phyloP scores from a whole-genome alignment of 1,140 invertebrate genomes.

The Scaptodrosophila lebanonensis region DNA sequence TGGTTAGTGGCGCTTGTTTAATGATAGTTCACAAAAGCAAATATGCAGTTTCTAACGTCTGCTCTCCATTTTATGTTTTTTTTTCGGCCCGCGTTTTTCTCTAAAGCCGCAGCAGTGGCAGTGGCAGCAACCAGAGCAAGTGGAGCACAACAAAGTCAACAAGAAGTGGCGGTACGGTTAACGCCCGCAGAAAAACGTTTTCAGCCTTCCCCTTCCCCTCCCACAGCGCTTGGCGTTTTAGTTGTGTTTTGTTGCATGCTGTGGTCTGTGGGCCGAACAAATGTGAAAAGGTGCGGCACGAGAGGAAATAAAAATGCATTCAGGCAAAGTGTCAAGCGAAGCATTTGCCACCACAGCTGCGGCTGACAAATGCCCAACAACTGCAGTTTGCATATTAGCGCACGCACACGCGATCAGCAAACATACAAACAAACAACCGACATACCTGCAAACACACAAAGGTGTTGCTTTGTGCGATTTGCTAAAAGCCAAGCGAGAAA shows the following conservation, averaged over 20 bases:
- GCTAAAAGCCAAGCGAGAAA: too few species aligned
- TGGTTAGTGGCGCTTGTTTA: constrained; percentile 45
- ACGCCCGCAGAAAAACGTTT: constrained; percentile 57
- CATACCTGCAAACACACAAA: too few species aligned
- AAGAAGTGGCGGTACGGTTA: constrained; percentile 55
- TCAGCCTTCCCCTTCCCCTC: not conserved
- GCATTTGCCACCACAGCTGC: too few species aligned
- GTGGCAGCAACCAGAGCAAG: constrained; percentile 68
- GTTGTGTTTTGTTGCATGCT: too few species aligned
- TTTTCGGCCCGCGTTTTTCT: constrained; percentile 13
- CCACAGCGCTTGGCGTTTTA: too few species aligned
- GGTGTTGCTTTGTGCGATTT: too few species aligned
- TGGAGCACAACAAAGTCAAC: constrained; percentile 71
- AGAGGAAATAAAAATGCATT: constrained; percentile 2
- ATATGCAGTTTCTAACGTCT: constrained; percentile 34
- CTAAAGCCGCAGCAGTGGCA: constrained; percentile 25
- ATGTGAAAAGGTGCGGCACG: not conserved
- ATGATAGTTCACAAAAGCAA: constrained; percentile 69
- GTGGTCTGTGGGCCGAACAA: too few species aligned
- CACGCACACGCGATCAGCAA: constrained; percentile 44
- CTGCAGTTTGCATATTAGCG: constrained; percentile 25
- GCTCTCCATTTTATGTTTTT: not conserved
- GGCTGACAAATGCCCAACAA: too few species aligned
- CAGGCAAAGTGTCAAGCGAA: constrained; percentile 25
- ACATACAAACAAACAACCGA: too few species aligned